Conservation (phyloP, 2,888 invertebrate species). For the Galerucella nymphaeae region DNA sequence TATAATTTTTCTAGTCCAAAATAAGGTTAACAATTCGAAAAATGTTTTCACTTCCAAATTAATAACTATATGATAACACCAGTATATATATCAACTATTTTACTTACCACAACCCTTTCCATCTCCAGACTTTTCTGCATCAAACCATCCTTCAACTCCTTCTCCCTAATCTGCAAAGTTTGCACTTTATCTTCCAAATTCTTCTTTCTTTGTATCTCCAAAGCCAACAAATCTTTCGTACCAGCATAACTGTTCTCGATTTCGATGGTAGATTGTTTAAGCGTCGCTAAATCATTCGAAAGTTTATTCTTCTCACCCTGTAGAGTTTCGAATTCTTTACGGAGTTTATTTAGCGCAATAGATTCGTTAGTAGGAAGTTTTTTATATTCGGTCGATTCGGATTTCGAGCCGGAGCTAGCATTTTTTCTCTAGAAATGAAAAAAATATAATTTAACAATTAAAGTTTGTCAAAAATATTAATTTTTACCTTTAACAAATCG, state of each 20-base stretch:
- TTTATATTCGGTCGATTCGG: slow-evolving; percentile 60
- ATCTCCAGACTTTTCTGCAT: slow-evolving; percentile 51
- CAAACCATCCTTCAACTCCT: slow-evolving; percentile 49
- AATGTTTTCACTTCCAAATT: too few species aligned
- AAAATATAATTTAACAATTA: too few species aligned
- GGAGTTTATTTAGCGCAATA: slow-evolving; percentile 50
- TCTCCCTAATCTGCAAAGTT: slow-evolving; percentile 48
- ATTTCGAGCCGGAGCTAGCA: slow-evolving; percentile 28
- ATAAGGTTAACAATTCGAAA: too few species aligned
- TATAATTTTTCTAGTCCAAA: too few species aligned
- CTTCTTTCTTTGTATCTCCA: slow-evolving; percentile 50
- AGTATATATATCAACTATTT: too few species aligned
- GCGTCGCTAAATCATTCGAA: slow-evolving; percentile 48
- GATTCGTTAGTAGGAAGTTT: slow-evolving; percentile 53
- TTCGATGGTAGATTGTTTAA: slow-evolving; percentile 52
- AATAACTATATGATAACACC: too few species aligned
- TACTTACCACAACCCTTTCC: slow-evolving; percentile 55
- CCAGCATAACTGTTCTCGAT: slow-evolving; percentile 54
- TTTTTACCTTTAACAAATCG: slow-evolving; percentile 47
- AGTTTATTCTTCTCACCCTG: slow-evolving; percentile 51
- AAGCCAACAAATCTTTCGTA: slow-evolving; percentile 53
- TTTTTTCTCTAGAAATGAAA: slow-evolving; percentile 5
- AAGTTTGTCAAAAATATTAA: too few species aligned
- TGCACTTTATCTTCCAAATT: slow-evolving; percentile 53
- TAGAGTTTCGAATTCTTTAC: slow-evolving; percentile 49